Evolutionary conservation across 2,888 invertebrate species (phyloP).

Genomic region (Apotomis capreana): DNA sequence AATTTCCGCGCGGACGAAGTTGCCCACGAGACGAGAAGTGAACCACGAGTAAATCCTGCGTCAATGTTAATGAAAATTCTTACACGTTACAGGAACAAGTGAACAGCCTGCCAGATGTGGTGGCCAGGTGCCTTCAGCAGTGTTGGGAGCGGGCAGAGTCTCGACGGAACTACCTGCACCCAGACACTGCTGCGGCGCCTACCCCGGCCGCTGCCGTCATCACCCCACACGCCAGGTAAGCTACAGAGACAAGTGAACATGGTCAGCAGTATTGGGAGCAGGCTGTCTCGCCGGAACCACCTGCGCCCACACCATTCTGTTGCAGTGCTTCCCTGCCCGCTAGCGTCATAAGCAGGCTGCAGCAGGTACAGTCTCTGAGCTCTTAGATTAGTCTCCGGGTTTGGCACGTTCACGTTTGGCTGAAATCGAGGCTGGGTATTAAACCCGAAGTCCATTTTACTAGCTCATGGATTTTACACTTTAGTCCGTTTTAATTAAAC

Average conservation of each 20-base stretch:
- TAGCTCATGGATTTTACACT: too few species aligned
- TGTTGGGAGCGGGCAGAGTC: conserved; percentile 93
- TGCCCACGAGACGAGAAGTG: too few species aligned
- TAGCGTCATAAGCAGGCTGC: too few species aligned
- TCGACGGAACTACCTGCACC: conserved; percentile 92
- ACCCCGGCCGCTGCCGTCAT: conserved; percentile 80
- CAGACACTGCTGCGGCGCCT: conserved; percentile 90
- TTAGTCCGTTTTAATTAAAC: too few species aligned
- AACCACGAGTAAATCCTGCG: background rate
- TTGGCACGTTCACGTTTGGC: too few species aligned
- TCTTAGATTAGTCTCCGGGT: too few species aligned
- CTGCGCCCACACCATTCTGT: too few species aligned
- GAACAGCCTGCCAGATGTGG: conserved; percentile 92
- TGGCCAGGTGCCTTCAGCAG: conserved; percentile 88
- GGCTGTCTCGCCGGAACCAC: conserved; percentile 84
- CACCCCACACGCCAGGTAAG: conserved; percentile 84
- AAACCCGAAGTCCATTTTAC: too few species aligned
- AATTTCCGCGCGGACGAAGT: too few species aligned
- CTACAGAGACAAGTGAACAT: background rate
- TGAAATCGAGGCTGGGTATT: too few species aligned
- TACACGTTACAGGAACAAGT: conserved; percentile 86
- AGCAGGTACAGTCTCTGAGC: too few species aligned
- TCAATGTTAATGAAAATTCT: background rate
- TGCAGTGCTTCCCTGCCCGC: too few species aligned
- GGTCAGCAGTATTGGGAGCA: conserved; percentile 90